Conservation (phyloP, 2,113 vertebrate species). For the Tursiops truncatus region DNA sequence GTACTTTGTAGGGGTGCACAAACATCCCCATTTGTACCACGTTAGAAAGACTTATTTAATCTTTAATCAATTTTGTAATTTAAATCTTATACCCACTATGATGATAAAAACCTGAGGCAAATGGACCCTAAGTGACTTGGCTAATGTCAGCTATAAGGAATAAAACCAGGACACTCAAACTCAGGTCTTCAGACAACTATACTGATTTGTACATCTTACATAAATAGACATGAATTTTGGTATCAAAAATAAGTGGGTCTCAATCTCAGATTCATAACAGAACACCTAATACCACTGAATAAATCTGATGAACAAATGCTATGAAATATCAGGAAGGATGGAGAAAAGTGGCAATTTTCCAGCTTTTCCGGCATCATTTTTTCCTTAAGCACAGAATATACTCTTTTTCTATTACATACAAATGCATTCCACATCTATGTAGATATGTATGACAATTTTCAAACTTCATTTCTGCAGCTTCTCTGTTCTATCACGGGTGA, state of each 20-base stretch:
- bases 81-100: not conserved
- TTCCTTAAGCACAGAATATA: not conserved
- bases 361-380: not conserved
- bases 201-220: not conserved
- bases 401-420: not conserved
- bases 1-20: not conserved
- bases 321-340: not conserved
- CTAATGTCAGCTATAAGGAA: not conserved
- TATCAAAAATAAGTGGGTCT: not conserved
- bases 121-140: not conserved
- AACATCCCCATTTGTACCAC: not conserved
- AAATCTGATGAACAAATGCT: not conserved
- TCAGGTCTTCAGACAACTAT: not conserved
- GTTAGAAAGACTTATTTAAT: not conserved
- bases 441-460: not conserved
- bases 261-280: not conserved
- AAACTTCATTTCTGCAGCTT: not conserved
- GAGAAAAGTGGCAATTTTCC: not conserved
- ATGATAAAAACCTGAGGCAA: not conserved
- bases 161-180: not conserved
- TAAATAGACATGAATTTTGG: not conserved
- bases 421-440: not conserved
- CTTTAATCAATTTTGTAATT: not conserved
- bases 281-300: too few relatives aligned
- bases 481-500: not conserved